Conservation (phyloP, 2,113 vertebrate genomes). For the Pterocles gutturalis region DNA sequence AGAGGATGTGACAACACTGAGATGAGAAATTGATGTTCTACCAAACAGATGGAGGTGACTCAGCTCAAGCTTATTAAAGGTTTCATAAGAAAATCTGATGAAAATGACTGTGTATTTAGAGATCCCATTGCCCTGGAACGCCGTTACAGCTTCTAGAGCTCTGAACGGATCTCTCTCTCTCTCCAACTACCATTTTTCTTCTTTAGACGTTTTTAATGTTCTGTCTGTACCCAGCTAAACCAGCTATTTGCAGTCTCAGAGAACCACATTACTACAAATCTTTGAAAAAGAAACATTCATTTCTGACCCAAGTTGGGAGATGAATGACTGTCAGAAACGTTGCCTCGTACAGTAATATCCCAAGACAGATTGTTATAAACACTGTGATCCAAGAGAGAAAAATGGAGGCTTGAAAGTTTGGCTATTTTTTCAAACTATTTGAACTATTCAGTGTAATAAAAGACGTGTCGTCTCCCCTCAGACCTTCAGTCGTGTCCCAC, state of each 20-base stretch:
- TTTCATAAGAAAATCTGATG: slow-evolving; percentile 1
- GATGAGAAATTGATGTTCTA: not conserved
- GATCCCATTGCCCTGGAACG: not conserved
- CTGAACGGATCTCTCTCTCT: not conserved
- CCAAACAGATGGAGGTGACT: not conserved
- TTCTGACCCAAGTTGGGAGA: slow-evolving; percentile 11
- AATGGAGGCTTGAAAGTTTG: slow-evolving; percentile 11
- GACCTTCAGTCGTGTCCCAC: not conserved
- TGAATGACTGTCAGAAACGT: not conserved
- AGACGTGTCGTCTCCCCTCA: not conserved
- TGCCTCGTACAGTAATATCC: slow-evolving; percentile 11
- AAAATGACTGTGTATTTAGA: not conserved
- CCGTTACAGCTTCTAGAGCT: not conserved
- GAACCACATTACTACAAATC: slow-evolving; percentile 21
- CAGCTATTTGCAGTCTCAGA: not conserved
- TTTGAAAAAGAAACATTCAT: slow-evolving; percentile 13
- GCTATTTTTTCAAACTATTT: not conserved
- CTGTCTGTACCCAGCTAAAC: not conserved
- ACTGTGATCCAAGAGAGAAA: not conserved
- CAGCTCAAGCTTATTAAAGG: not conserved
- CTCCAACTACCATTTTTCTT: not conserved
- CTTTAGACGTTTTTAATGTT: not conserved
- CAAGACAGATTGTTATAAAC: slow-evolving; percentile 11
- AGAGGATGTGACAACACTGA: not conserved
- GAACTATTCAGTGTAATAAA: not conserved